Base-by-base conservation (phyloP, 2,797 vertebrate species). In the Loriculus beryllinus region DNA sequence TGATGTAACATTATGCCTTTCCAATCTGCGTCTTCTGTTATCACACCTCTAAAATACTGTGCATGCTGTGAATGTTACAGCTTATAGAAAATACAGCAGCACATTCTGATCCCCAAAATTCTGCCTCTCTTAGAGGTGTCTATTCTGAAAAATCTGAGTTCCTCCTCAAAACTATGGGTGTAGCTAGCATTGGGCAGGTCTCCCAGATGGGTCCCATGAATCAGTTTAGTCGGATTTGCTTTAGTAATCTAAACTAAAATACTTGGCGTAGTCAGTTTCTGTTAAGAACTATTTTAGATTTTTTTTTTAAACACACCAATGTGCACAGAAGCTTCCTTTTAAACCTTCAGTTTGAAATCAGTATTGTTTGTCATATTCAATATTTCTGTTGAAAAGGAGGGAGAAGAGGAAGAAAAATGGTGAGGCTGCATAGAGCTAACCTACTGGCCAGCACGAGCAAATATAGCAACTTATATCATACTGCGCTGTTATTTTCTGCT, bases 1-100 rank as follows among this genome's bases (percentile, higher is more conserved):
- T 94, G 89, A 95, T 77, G 89, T 82, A 92, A 94, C 15, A 23
- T 3, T 15, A 91, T 22, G 51, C 28, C 63, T 90, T 96, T 91
- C 89, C 80, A 93, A 84, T 51, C 25, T 79, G 33, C 62, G 45
- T 92, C 45, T 20, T 28, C 52, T 56, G 28, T 84, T 86, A 83
- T 86, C 93, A 94, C 47, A 92, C 16, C 65, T 43, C 48, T 42
- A 52, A 88, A 91, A 82, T 75, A 85, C 70, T 18, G 9, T 88
- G 14, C 48, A 59, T 69, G 18, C 59, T 88, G 22, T 82, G 60
- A 74, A 51, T 63, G 20, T 72, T 84, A 51, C 28, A 81, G 8
- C 31, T 72, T n/a, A 79, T 3, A 59, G 43, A 21, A 90, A 81
- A 84, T n/a, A 16, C 2, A 23, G 15, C 14, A 65, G 37, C 33